Base-by-base conservation (phyloP, 2,888 invertebrate species). In the Ferdinandea cuprea region DNA sequence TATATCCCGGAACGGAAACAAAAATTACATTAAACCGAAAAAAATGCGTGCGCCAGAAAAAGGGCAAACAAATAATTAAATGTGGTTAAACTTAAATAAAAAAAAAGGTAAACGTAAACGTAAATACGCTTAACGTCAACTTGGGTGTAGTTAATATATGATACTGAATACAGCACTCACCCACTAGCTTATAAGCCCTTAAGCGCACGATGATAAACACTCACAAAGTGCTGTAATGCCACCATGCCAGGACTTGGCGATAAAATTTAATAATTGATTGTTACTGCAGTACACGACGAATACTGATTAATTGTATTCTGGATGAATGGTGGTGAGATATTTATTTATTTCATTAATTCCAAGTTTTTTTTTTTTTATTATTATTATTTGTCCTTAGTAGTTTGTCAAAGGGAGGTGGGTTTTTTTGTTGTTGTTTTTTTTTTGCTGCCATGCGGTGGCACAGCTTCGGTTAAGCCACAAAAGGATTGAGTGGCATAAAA, bases 201-300 rank as follows among this genome's bases (percentile, higher is more conserved):
- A 9, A 35, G 32, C 9, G 7, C 9, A 7, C 15, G 8, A 21
- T 17, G 9, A 15, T 19, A 13, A 13, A 42, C 63, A 21, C 54
- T 13, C 63, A 48, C 52, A 73, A 65, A 58, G 78, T 48, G 59
- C 66, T 48, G 15, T 35, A 30, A 56, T 42, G 17, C 56, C 65
- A 15, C 46, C 21, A 56, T 42, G 17, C 56, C 65, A 15, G 37
- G 48, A 11, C 5, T 76, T 54, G 69, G 74, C 58, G 74, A 80
- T 69, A 63, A 80, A 74, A 74, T 74, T 80, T 69, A 69, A 80
- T 81, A 81, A 81, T 77, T 81, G 76, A 81, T 81, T 77, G 71
- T 81, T 77, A 81, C 81, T 81, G 71, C 81, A 81, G 71, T 61
- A 15, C 59, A 28, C 71, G 32, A 77, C 54, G 71, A 81, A 72